Evolutionary conservation across 2,888 invertebrate genomes (phyloP), one percentile per base, ranked within the genome.

Genomic region (Euplagia quadripunctaria): DNA sequence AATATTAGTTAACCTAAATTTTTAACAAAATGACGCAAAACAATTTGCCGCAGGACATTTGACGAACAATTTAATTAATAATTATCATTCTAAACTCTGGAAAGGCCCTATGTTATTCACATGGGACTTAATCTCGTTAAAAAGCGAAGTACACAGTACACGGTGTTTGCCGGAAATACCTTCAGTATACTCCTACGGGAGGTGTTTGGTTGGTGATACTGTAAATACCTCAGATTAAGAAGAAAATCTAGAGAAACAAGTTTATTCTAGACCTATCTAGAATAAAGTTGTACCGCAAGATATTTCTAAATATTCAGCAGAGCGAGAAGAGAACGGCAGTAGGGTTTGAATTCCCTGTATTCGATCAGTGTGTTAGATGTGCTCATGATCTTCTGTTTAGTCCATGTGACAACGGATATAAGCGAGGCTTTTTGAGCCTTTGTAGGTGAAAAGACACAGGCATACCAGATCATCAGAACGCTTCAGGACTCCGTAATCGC

Each of bases 31-130:
- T 82, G 82, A 79, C 84, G 84, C 81, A 81, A 86, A 86, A 86
- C 85, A 85, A 88, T 89, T 89, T 86, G 86, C 87, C 87, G 86
- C 86, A 79, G 86, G 83, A 82, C 78, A 80, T 78, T 75, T 81
- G 81, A 79, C 81, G 82, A 86, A 86, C 85, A 84, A 86, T 81
- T 87, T 86, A 87, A 90, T 89, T 89, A 86, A 89, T 88, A 82
- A 31, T 31, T 31, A 79, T 76, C 81, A 80, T 85, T 81, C 82
- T 55, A 55, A 42, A 58, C 11, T 11, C 31, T 63, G 67, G 17
- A 31, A 63, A 64, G 55, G 12, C 17, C 16, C 16, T 64, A 12
- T 20, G 11, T 11, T 20, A 58, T 58, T 58, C 58, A 58, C 12
- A 20, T 20, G 20, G 20, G 20, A 58, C 4, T 58, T 11, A 58